Conservation (phyloP, 1,140 invertebrate genomes). For the Trachymyrmex cornetzi region DNA sequence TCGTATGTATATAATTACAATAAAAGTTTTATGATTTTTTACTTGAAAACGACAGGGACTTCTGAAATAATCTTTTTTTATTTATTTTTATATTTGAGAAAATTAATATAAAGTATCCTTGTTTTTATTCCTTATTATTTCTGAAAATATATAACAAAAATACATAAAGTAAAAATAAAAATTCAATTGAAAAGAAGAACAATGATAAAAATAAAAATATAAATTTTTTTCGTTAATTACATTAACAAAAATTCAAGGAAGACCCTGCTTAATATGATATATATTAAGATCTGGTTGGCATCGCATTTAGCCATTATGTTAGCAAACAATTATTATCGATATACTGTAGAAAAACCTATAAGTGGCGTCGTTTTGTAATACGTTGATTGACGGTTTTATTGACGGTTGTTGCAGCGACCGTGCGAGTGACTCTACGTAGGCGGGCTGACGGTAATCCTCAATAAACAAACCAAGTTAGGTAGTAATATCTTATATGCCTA, state of each 20-base stretch:
- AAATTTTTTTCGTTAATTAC: slow-evolving; percentile 16
- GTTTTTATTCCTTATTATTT: background rate
- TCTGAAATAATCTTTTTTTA: slow-evolving; percentile 14
- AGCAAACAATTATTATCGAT: slow-evolving; percentile 72
- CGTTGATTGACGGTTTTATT: slow-evolving; percentile 83
- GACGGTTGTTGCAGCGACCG: slow-evolving; percentile 87
- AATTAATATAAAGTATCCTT: background rate
- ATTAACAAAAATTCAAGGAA: slow-evolving; percentile 14
- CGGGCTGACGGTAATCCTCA: slow-evolving; percentile 86
- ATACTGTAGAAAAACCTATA: slow-evolving; percentile 76
- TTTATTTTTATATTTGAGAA: background rate
- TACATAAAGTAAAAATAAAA: background rate
- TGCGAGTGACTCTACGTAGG: slow-evolving; percentile 86
- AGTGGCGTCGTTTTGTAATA: slow-evolving; percentile 77
- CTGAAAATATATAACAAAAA: background rate
- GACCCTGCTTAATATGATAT: slow-evolving; percentile 34
- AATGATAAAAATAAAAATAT: background rate
- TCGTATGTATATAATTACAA: slow-evolving; percentile 5
- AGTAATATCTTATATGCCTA: slow-evolving; percentile 76
- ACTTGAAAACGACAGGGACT: slow-evolving; percentile 44
- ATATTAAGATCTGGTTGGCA: background rate
- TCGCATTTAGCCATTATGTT: slow-evolving; percentile 29
- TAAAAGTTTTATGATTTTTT: background rate
- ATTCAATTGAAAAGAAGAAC: background rate
- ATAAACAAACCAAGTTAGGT: slow-evolving; percentile 85